These are phyloP conservation scores for Ecdyonurus torrentis DNA, from an alignment of 2,888 invertebrate genomes.

Conservation along the genomic window DNA sequence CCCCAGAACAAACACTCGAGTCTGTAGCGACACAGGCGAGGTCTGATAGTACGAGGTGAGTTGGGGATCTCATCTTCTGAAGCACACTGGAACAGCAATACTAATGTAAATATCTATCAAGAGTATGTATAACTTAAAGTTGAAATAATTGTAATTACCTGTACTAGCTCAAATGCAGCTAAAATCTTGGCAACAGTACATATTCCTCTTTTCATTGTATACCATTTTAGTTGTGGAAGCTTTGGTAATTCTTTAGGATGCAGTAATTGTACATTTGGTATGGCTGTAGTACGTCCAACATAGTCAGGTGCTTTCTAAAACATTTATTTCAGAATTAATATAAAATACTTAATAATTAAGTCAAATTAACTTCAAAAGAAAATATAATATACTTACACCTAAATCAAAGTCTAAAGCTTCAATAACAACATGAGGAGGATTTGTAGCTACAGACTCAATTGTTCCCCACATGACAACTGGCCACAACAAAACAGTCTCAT, in stretches of 20 bases:
- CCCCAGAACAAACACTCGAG: not conserved
- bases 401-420: conserved; percentile 87
- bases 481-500: conserved; percentile 67
- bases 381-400: conserved; percentile 40
- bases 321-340: too few relatives aligned
- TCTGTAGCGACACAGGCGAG: not conserved
- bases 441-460: conserved; percentile 59
- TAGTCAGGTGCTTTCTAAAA: not conserved
- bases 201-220: not conserved
- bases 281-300: not conserved
- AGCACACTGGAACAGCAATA: too few relatives aligned
- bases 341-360: too few relatives aligned
- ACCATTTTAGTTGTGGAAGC: not conserved
- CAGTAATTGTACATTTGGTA: not conserved
- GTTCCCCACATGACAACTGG: conserved; percentile 66
- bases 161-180: not conserved
- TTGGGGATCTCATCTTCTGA: not conserved
- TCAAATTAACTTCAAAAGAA: too few relatives aligned
- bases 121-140: too few relatives aligned
- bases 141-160: not conserved
- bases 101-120: too few relatives aligned
- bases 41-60: not conserved
- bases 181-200: not conserved
- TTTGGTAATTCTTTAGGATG: not conserved
- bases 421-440: conserved; percentile 67